Percentiles rank a stretch among this genome's conserved stretches.
phyloP scores from a whole-genome alignment of 1,140 invertebrate genomes.

The Theocolax elegans region DNA sequence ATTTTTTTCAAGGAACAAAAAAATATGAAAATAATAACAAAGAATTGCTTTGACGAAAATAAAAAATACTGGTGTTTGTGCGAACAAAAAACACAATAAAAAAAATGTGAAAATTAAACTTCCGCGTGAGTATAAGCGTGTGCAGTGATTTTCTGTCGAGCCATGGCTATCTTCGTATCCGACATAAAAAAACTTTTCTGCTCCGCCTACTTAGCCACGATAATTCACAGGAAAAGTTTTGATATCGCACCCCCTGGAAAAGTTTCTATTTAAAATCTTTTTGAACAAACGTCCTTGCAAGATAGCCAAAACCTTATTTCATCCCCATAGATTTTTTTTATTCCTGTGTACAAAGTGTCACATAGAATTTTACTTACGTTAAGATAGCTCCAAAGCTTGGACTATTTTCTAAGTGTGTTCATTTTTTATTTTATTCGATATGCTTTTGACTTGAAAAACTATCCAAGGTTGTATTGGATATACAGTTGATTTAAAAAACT shows the following conservation, averaged over 20 bases:
- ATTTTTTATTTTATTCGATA: constrained; percentile 14
- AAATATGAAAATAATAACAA: constrained; percentile 15
- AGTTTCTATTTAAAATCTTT: constrained; percentile 43
- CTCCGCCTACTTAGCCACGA: constrained; percentile 33
- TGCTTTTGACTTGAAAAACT: too few relatives aligned
- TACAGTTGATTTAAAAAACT: too few relatives aligned
- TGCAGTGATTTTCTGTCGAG: constrained; percentile 33
- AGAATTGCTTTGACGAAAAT: too few relatives aligned
- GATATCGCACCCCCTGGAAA: constrained; percentile 51
- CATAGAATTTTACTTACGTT: background rate
- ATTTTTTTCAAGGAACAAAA: background rate
- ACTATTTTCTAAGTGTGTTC: background rate
- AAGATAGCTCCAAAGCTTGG: constrained; percentile 19
- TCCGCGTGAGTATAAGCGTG: constrained; percentile 29
- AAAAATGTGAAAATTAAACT: constrained; percentile 25
- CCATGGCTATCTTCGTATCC: constrained; percentile 35
- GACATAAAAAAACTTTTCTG: constrained; percentile 30
- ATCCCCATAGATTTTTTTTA: background rate
- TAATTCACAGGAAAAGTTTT: constrained; percentile 52
- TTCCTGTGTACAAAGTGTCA: constrained; percentile 8
- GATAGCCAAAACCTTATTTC: constrained; percentile 8
- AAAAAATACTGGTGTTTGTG: too few relatives aligned
- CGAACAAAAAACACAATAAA: constrained; percentile 15
- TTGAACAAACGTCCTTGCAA: constrained; percentile 13
- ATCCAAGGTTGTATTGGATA: too few relatives aligned